These are phyloP conservation scores for Drosophila kanapiae DNA, from an alignment of 1,140 invertebrate species.

Conservation along the genomic window DNA sequence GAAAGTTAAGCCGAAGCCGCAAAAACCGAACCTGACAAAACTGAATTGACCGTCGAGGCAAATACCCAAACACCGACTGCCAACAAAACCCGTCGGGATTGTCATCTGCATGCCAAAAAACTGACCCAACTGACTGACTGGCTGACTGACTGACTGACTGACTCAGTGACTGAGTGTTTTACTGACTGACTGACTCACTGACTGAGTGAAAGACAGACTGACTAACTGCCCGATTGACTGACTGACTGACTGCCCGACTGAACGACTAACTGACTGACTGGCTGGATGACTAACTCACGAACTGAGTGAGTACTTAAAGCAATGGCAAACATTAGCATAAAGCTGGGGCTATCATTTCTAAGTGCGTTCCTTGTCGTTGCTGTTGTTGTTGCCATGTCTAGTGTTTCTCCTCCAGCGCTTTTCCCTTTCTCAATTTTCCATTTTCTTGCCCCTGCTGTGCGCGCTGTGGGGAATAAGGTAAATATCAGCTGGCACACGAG, in stretches of 20 bases:
- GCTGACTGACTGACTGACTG: slow-evolving; percentile 29
- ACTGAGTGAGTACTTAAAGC: slow-evolving; percentile 66
- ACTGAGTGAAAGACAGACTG: slow-evolving; percentile 33
- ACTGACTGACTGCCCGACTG: slow-evolving; percentile 8
- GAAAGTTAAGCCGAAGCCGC: slow-evolving; percentile 31
- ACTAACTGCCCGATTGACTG: slow-evolving; percentile 11
- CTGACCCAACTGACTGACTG: slow-evolving; percentile 27
- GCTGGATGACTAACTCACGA: slow-evolving; percentile 44
- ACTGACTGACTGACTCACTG: slow-evolving; percentile 29
- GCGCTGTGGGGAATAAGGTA: slow-evolving; percentile 67
- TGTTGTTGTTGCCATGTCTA: slow-evolving; percentile 64
- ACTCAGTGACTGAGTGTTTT: slow-evolving; percentile 17
- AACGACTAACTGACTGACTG: slow-evolving; percentile 23
- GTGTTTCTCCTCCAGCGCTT: slow-evolving; percentile 49
- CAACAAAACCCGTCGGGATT: slow-evolving; percentile 20
- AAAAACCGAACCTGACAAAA: slow-evolving; percentile 9
- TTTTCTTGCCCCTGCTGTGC: slow-evolving; percentile 28
- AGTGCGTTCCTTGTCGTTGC: slow-evolving; percentile 61
- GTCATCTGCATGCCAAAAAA: slow-evolving; percentile 53
- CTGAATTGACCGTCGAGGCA: neutral
- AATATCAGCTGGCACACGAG: slow-evolving; percentile 74
- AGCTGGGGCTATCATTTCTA: slow-evolving; percentile 79
- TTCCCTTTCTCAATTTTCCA: slow-evolving; percentile 43
- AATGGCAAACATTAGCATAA: slow-evolving; percentile 79
- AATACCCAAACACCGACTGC: neutral